Evolutionary conservation across 2,113 vertebrate genomes (phyloP).

Genomic region (Rana temporaria): DNA sequence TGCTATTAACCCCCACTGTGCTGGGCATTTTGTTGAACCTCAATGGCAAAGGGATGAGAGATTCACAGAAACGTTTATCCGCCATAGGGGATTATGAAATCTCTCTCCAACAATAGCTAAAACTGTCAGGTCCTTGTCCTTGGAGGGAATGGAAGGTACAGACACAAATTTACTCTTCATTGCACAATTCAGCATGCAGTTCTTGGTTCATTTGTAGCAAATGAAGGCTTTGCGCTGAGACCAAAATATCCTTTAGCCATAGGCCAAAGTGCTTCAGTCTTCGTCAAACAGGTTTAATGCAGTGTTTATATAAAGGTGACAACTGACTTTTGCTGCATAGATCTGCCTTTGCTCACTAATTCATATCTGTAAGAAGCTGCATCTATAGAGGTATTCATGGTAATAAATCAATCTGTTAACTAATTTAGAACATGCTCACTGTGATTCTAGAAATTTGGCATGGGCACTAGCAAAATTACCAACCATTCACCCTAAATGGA

Average conservation of each 20-base stretch:
- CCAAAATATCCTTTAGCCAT: constrained; percentile 42
- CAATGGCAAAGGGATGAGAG: constrained; percentile 6
- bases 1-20: not conserved
- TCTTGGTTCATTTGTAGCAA: constrained; percentile 57
- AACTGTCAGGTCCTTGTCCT: constrained; percentile 60
- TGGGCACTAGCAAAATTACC: no score
- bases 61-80: constrained; percentile 63
- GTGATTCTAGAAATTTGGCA: no score
- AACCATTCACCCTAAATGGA: no score
- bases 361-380: no score
- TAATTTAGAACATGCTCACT: no score
- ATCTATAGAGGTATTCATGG: no score
- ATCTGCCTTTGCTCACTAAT: no score
- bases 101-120: constrained; percentile 49
- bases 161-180: constrained; percentile 65
- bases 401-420: no score
- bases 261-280: not conserved
- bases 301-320: not conserved
- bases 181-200: constrained; percentile 66
- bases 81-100: constrained; percentile 62
- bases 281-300: not conserved
- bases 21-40: not conserved
- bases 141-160: constrained; percentile 60
- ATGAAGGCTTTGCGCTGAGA: constrained; percentile 18
- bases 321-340: no score